phyloP scores from a whole-genome alignment of 2,113 vertebrate species.

The Cyprinodon variegatus region DNA sequence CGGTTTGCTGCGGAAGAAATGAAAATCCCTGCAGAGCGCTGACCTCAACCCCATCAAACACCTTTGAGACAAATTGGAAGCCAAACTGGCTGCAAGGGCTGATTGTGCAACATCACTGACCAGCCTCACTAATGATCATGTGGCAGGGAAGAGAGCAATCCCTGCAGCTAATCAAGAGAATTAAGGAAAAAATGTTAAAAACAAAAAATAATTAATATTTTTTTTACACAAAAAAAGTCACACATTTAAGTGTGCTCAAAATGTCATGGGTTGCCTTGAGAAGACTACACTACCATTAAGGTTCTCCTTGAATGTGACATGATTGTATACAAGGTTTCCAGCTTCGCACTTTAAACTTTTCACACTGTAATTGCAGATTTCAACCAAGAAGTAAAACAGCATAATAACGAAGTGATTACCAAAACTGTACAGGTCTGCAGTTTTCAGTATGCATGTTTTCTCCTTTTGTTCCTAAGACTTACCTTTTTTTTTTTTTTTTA shows the following conservation, averaged over 20 bases:
- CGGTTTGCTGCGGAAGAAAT: not conserved
- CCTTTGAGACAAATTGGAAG: conserved; percentile 9
- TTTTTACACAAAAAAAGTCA: not conserved
- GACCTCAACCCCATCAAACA: conserved; percentile 25
- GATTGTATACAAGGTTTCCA: not conserved
- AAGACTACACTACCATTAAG: not conserved
- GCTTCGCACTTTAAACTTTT: not conserved
- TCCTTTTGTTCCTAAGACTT: not conserved
- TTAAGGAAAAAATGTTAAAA: too few species aligned
- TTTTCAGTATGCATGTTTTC: not conserved
- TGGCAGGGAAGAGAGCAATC: not conserved
- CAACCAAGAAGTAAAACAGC: not conserved
- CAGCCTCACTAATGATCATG: not conserved
- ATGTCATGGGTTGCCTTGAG: not conserved
- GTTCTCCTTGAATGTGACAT: not conserved
- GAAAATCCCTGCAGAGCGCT: conserved; percentile 1
- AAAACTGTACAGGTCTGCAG: not conserved
- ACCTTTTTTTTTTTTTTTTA: not conserved
- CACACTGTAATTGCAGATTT: not conserved
- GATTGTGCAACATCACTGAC: conserved; percentile 6
- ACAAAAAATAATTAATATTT: not conserved
- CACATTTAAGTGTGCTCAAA: too few species aligned
- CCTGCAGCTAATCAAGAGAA: not conserved
- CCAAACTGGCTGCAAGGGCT: conserved; percentile 12
- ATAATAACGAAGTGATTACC: not conserved